Conservation (phyloP, 2,797 vertebrate genomes). For the Mycteria americana region DNA sequence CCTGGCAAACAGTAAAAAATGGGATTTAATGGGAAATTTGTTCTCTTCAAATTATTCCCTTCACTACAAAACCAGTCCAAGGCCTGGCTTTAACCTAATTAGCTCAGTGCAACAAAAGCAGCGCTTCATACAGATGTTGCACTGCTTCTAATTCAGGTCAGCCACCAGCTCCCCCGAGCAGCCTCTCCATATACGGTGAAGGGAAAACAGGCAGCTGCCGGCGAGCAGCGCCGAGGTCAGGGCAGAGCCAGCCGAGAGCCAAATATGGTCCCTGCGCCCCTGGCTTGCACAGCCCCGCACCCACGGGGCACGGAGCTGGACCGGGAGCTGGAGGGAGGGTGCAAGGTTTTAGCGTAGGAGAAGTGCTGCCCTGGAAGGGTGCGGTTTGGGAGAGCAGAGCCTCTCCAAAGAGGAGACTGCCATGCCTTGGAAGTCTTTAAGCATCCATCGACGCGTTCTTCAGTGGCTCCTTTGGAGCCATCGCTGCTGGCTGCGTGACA, state of each 20-base stretch:
- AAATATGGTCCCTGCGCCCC: constrained; percentile 83
- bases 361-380: background rate
- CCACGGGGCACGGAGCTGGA: background rate
- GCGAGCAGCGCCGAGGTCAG: constrained; percentile 72
- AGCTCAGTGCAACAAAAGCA: background rate
- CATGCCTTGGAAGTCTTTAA: background rate
- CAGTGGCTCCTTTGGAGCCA: background rate
- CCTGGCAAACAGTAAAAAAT: background rate
- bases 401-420: background rate
- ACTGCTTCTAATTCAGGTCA: constrained; percentile 56
- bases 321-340: background rate
- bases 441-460: background rate
- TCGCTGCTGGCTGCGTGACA: accelerated
- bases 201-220: constrained; percentile 77
- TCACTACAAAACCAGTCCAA: background rate
- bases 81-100: background rate
- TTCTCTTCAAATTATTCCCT: background rate
- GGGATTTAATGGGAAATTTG: background rate
- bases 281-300: background rate
- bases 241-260: constrained; percentile 81
- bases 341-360: accelerated
- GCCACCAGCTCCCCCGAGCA: constrained; percentile 21
- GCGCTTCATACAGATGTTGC: constrained; percentile 17
- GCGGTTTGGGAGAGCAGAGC: background rate
- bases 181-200: constrained; percentile 84